Conservation (phyloP, 2,888 invertebrate genomes). For the Volucella inflata region DNA sequence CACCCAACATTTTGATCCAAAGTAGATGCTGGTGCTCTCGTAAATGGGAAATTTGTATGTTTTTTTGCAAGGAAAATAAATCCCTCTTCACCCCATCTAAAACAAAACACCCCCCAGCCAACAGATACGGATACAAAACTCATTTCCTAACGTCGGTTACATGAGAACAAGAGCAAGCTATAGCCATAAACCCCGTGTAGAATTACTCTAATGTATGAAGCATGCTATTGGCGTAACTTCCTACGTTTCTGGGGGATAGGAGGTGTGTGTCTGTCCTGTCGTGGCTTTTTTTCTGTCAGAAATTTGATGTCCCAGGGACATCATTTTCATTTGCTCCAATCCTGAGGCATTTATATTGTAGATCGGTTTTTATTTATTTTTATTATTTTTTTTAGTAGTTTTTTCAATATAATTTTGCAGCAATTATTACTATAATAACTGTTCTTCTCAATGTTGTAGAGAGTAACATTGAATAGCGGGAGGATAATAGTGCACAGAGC, state of each 20-base stretch:
- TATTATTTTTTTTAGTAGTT: slow-evolving; percentile 33
- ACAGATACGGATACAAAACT: slow-evolving; percentile 66
- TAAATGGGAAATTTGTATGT: slow-evolving; percentile 43
- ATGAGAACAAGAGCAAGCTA: slow-evolving; percentile 45
- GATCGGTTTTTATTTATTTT: slow-evolving; percentile 43
- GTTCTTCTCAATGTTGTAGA: background rate
- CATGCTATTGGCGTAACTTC: slow-evolving; percentile 35
- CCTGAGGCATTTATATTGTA: slow-evolving; percentile 53
- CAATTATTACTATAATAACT: slow-evolving; percentile 37
- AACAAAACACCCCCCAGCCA: slow-evolving; percentile 28
- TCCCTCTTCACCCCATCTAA: background rate
- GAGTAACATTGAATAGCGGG: background rate
- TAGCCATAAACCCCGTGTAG: slow-evolving; percentile 14
- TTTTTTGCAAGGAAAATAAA: slow-evolving; percentile 8
- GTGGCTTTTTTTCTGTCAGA: slow-evolving; percentile 22
- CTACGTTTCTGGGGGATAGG: background rate
- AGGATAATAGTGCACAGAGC: background rate
- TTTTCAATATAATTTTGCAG: slow-evolving; percentile 28
- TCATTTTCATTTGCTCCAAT: slow-evolving; percentile 64
- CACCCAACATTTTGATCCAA: slow-evolving; percentile 45
- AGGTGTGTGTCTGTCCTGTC: slow-evolving; percentile 36
- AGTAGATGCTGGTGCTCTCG: slow-evolving; percentile 8
- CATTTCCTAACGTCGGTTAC: slow-evolving; percentile 72
- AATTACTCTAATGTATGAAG: slow-evolving; percentile 51
- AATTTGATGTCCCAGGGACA: slow-evolving; percentile 54